phyloP scores from a whole-genome alignment of 2,888 invertebrate genomes.

The Leptarthrus brevirostris region DNA sequence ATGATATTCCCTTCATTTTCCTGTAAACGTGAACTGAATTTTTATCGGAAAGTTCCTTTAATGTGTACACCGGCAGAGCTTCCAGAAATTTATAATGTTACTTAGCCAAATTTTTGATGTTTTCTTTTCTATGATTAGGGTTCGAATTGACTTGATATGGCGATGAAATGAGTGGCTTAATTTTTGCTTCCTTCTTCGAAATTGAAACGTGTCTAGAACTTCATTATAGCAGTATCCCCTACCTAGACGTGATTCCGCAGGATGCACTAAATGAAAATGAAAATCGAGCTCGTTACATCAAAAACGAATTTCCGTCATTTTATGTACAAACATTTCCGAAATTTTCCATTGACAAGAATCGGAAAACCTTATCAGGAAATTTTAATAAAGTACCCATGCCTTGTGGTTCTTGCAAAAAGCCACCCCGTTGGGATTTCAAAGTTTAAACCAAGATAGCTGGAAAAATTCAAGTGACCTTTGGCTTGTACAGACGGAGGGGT shows the following conservation, averaged over 20 bases:
- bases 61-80: too few relatives aligned
- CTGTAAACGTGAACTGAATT: constrained; percentile 17
- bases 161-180: too few relatives aligned
- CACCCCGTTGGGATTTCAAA: background rate
- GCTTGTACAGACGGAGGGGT: background rate
- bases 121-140: background rate
- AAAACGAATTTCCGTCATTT: too few relatives aligned
- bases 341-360: too few relatives aligned
- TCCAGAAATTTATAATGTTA: too few relatives aligned
- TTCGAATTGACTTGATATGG: too few relatives aligned
- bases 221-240: too few relatives aligned
- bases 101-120: background rate
- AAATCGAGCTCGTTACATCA: too few relatives aligned
- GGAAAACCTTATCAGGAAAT: background rate
- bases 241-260: too few relatives aligned
- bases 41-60: background rate
- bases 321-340: too few relatives aligned
- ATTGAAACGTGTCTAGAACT: too few relatives aligned
- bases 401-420: background rate
- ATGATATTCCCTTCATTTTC: constrained; percentile 28
- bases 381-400: constrained; percentile 7
- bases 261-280: too few relatives aligned
- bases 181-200: background rate
- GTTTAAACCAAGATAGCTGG: background rate
- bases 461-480: background rate